Conservation (phyloP, 2,888 invertebrate genomes). For the Amphipyra berbera region DNA sequence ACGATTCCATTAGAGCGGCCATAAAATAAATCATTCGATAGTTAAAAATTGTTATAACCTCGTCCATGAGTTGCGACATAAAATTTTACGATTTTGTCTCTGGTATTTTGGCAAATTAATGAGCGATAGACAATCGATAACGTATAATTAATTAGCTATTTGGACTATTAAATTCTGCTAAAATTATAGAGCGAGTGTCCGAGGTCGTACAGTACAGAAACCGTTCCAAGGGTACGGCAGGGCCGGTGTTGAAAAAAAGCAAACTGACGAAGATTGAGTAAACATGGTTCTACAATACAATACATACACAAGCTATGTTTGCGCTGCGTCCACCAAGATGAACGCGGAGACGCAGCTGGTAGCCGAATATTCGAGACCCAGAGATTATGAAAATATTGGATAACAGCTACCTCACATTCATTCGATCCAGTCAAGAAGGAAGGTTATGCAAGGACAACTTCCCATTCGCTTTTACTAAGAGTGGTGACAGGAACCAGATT, state of each 20-base stretch:
- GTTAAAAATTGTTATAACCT: slow-evolving; percentile 74
- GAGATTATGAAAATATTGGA: slow-evolving; percentile 58
- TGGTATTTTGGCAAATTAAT: slow-evolving; percentile 75
- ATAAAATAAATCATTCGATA: slow-evolving; percentile 77
- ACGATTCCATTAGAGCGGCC: slow-evolving; percentile 69
- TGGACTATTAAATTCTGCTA: slow-evolving; percentile 30
- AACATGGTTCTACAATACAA: slow-evolving; percentile 64
- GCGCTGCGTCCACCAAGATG: slow-evolving; percentile 42
- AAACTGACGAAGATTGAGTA: slow-evolving; percentile 66
- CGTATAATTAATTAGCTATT: slow-evolving; percentile 59
- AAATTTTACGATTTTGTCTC: slow-evolving; percentile 75
- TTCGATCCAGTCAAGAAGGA: slow-evolving; percentile 17
- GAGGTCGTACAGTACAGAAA: slow-evolving; percentile 35
- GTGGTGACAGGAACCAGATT: slow-evolving; percentile 9
- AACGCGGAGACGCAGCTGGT: slow-evolving; percentile 51
- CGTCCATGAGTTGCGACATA: slow-evolving; percentile 68
- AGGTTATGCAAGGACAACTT: slow-evolving; percentile 28
- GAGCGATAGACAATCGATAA: slow-evolving; percentile 66
- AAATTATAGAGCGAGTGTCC: slow-evolving; percentile 45
- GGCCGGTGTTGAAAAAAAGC: slow-evolving; percentile 66
- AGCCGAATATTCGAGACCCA: slow-evolving; percentile 42
- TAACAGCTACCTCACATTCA: slow-evolving; percentile 37
- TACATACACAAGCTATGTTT: slow-evolving; percentile 55
- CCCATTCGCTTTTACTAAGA: slow-evolving; percentile 21
- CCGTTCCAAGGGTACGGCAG: slow-evolving; percentile 50